These are phyloP conservation scores for Neodiprion lecontei DNA, from an alignment of 1,140 invertebrate genomes.

Conservation along the genomic window DNA sequence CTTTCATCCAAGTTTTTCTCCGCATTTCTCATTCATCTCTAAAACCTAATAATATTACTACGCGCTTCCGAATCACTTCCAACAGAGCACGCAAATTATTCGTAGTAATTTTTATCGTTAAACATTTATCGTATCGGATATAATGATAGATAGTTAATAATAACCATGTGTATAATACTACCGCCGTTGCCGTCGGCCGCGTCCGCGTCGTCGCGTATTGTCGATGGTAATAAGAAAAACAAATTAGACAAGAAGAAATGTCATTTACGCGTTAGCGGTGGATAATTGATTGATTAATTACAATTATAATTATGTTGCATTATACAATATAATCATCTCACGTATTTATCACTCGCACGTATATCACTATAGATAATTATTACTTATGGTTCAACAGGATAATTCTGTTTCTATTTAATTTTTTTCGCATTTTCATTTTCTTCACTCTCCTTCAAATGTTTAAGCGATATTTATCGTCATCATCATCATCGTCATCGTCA, in stretches of 20 bases:
- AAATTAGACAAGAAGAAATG: too few relatives aligned
- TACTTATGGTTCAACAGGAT: constrained; percentile 10
- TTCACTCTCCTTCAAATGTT: not conserved
- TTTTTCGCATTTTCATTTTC: not conserved
- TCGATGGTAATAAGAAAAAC: too few relatives aligned
- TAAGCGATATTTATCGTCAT: not conserved
- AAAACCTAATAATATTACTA: not conserved
- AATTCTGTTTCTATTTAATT: not conserved
- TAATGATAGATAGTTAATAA: too few relatives aligned
- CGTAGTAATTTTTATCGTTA: too few relatives aligned
- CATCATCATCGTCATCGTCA: too few relatives aligned
- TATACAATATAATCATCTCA: not conserved
- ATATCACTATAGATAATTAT: constrained; percentile 11
- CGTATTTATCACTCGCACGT: constrained; percentile 8
- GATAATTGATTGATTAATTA: not conserved
- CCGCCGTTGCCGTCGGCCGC: too few relatives aligned
- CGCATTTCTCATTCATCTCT: not conserved
- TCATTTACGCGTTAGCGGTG: not conserved
- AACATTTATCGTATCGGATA: too few relatives aligned
- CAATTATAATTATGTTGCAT: not conserved
- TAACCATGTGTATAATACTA: too few relatives aligned
- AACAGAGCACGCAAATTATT: too few relatives aligned
- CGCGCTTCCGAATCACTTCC: too few relatives aligned
- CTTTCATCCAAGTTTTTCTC: not conserved
- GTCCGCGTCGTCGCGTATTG: too few relatives aligned